A percentile compares a stretch with the other conserved stretches of the same genome.
Evolutionary conservation across 2,113 vertebrate species (phyloP).

Genomic region (Phainopepla nitens): DNA sequence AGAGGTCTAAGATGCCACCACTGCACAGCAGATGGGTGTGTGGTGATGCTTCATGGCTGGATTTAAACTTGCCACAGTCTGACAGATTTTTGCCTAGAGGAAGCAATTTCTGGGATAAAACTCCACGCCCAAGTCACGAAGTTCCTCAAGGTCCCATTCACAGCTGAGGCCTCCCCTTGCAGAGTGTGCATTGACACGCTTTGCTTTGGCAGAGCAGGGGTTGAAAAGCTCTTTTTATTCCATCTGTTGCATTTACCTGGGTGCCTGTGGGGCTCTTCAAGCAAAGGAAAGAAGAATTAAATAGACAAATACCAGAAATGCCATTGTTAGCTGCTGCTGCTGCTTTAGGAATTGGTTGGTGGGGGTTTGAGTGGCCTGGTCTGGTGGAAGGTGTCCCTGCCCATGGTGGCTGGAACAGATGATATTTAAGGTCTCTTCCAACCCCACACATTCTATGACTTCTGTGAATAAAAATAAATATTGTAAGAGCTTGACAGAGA

Average conservation of each 20-base stretch:
- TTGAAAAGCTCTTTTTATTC: not conserved
- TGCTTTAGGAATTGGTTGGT: not conserved
- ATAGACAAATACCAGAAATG: not conserved
- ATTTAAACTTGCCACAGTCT: not conserved
- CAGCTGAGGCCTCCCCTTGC: not conserved
- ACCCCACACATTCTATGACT: not conserved
- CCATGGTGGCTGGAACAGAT: not conserved
- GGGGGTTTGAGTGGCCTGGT: not conserved
- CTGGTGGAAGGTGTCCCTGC: not conserved
- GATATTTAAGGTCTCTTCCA: not conserved
- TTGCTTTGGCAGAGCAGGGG: not conserved
- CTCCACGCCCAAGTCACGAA: not conserved
- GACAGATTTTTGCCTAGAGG: not conserved
- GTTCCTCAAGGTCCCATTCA: not conserved
- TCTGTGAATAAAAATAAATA: not conserved
- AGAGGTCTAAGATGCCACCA: not conserved
- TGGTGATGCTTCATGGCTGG: not conserved
- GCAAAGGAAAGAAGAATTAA: not conserved
- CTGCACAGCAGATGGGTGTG: not conserved
- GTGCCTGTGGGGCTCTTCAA: not conserved
- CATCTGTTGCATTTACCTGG: not conserved
- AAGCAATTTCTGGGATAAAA: not conserved
- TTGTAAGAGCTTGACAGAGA: too few species aligned
- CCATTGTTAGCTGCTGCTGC: not conserved
- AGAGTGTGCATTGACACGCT: rapidly evolving